Evolutionary conservation across 2,888 invertebrate species (phyloP).

Genomic region (Caenorhabditis sinica): DNA sequence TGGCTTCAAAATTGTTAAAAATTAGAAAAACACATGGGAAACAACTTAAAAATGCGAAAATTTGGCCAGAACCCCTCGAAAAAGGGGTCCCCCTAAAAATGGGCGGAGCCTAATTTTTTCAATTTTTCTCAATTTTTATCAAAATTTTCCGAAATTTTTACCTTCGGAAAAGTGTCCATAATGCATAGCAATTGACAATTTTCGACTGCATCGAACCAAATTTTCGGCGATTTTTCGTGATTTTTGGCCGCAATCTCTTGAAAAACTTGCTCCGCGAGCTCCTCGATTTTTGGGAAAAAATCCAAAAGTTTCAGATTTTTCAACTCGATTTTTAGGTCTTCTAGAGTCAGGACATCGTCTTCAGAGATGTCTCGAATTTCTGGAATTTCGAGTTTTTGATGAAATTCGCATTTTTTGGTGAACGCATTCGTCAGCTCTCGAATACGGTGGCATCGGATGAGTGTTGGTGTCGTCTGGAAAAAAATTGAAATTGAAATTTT

Average conservation of each 20-base stretch:
- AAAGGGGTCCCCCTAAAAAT: too few relatives aligned
- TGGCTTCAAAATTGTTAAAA: too few relatives aligned
- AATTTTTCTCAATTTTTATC: too few relatives aligned
- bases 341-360: not conserved
- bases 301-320: not conserved
- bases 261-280: not conserved
- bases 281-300: not conserved
- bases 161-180: not conserved
- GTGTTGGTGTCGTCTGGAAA: not conserved
- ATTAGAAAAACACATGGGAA: too few relatives aligned
- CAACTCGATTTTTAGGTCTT: not conserved
- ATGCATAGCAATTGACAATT: not conserved
- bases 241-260: not conserved
- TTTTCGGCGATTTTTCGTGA: not conserved
- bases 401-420: not conserved
- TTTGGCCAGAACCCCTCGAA: too few relatives aligned
- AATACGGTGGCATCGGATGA: not conserved
- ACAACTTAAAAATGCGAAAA: too few relatives aligned
- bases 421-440: not conserved
- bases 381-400: not conserved
- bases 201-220: not conserved
- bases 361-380: not conserved
- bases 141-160: too few relatives aligned
- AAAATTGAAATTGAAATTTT: not conserved
- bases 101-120: too few relatives aligned